Conservation (phyloP, 2,113 vertebrate species). For the Prolemur simus region DNA sequence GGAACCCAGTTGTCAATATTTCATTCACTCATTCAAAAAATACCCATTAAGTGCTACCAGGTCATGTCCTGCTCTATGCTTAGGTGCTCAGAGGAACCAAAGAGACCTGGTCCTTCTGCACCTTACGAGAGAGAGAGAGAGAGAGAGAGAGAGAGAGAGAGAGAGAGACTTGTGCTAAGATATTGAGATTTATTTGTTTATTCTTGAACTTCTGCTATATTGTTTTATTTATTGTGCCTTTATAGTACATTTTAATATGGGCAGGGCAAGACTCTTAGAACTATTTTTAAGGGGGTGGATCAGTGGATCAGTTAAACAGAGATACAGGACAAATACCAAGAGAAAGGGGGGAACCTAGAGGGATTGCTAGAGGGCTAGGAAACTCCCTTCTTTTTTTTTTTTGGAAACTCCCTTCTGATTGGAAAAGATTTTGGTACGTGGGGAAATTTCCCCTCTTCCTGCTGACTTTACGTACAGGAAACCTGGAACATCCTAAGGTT, state of each 20-base stretch:
- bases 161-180: neutral
- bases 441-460: neutral
- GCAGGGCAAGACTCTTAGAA: neutral
- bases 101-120: neutral
- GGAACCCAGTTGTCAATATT: neutral
- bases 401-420: neutral
- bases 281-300: neutral
- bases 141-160: too few relatives aligned
- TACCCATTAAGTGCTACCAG: neutral
- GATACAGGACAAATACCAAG: neutral
- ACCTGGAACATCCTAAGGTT: neutral
- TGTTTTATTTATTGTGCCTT: slow-evolving; percentile 30
- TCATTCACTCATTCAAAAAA: neutral
- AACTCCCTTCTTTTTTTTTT: neutral
- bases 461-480: neutral
- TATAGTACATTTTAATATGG: neutral
- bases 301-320: neutral
- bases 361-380: neutral
- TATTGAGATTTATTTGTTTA: neutral
- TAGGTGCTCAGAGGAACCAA: neutral
- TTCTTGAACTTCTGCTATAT: neutral
- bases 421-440: neutral
- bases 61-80: neutral
- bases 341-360: neutral
- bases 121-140: neutral